Evolutionary conservation across 2,113 vertebrate species (phyloP), one percentile per base, ranked within the genome.

Genomic region (Centrocercus urophasianus): DNA sequence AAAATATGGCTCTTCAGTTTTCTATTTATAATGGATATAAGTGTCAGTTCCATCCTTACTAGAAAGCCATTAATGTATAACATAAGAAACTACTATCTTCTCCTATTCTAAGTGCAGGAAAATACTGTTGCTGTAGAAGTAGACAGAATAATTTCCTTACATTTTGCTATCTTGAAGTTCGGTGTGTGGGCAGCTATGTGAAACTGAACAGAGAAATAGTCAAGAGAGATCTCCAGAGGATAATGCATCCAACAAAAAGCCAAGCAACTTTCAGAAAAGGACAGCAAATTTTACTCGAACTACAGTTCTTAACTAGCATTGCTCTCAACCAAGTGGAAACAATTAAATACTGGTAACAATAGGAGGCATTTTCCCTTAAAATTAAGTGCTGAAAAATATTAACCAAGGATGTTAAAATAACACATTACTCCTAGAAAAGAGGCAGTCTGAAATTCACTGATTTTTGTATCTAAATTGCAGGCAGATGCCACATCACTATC

Each of bases 131-230:
- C 5, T 84, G 4, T 36, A 22, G 34, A 64, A 66, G 78, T 10
- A 3, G 3, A 52, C 7, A 17, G 24, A 34, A 17, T 81, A 12
- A 27, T 32, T 5, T 40, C 6, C 21, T 42, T 61, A 6, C 2
- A 24, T 65, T 72, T 27, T 48, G 8, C 8, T 24, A 4, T 15
- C 28, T 43, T 36, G 10, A 57, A 59, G 10, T 65, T 52, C 43
- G 4, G 1, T 1, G 32, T 7, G 2, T 48, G 9, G 2, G 0
- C 12, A 54, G 9, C 2, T 70, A 27, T 8, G 19, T 7, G 8
- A 38, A 6, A 78, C 1, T 14, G 4, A 83, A 88, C 15, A 32
- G 6, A 76, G 2, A 70, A 48, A 63, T 70, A 63, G 43, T 76
- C 14, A 65, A 60, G 27, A 63, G 7, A 3, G 52, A 59, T 43